Evolutionary conservation across 2,888 invertebrate genomes (phyloP).

Genomic region (Tineola bisselliella): DNA sequence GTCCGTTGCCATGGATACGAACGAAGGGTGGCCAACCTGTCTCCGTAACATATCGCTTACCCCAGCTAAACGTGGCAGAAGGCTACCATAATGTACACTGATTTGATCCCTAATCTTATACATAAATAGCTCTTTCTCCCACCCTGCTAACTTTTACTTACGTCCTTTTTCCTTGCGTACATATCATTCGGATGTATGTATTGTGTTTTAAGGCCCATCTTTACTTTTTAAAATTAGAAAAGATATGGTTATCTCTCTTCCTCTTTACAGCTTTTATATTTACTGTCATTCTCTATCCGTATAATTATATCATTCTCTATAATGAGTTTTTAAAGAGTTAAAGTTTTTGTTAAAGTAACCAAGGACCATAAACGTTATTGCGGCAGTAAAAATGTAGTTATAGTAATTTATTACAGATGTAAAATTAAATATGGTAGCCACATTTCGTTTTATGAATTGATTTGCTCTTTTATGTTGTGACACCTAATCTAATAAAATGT

Average conservation of each 20-base stretch:
- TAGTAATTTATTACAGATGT: slow-evolving; percentile 56
- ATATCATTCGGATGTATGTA: slow-evolving; percentile 24
- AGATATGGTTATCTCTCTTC: slow-evolving; percentile 42
- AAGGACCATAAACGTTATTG: slow-evolving; percentile 56
- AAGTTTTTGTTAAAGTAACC: slow-evolving; percentile 59
- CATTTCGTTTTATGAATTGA: slow-evolving; percentile 37
- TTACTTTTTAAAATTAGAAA: slow-evolving; percentile 67
- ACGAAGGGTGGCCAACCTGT: slow-evolving; percentile 65
- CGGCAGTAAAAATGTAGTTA: slow-evolving; percentile 59
- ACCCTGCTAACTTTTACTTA: slow-evolving; percentile 39
- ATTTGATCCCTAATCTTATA: slow-evolving; percentile 34
- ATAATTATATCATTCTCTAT: slow-evolving; percentile 58
- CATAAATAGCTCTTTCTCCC: slow-evolving; percentile 26
- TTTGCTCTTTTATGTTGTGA: slow-evolving; percentile 30
- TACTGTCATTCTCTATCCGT: slow-evolving; percentile 38
- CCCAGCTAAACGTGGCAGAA: slow-evolving; percentile 41
- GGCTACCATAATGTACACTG: slow-evolving; percentile 32
- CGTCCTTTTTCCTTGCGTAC: slow-evolving; percentile 29
- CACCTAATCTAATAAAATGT: not conserved
- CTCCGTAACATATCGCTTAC: slow-evolving; percentile 45
- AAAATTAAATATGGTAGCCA: slow-evolving; percentile 36
- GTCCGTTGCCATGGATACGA: slow-evolving; percentile 57
- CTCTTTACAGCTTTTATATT: slow-evolving; percentile 22
- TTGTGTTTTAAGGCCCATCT: slow-evolving; percentile 66
- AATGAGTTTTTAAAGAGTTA: slow-evolving; percentile 60